Conservation (phyloP, 2,888 invertebrate species). For the Oscheius sp. region DNA sequence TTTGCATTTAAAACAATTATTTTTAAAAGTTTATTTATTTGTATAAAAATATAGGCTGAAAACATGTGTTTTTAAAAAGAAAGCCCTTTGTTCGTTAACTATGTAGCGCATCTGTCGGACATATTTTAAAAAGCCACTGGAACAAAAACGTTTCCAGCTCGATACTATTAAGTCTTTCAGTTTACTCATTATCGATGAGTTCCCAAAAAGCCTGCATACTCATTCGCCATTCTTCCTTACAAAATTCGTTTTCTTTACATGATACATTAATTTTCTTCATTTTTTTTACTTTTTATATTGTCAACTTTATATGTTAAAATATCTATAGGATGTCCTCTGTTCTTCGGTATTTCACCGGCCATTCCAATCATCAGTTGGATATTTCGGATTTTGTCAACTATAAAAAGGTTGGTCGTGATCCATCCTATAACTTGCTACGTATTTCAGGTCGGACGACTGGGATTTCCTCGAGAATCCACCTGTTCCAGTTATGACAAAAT, state of each 20-base stretch:
- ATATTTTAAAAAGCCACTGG: too few species aligned
- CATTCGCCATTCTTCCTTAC: too few species aligned
- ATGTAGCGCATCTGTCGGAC: too few species aligned
- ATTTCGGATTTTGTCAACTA: conserved; percentile 14
- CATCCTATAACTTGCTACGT: neutral
- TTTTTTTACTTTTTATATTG: neutral
- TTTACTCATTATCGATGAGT: too few species aligned
- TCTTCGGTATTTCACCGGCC: conserved; percentile 21
- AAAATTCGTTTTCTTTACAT: neutral
- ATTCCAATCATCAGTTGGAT: conserved; percentile 12
- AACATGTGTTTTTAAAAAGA: too few species aligned
- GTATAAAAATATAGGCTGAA: too few species aligned
- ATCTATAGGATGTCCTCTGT: conserved; percentile 14
- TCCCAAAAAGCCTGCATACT: too few species aligned
- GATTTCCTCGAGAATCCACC: conserved; percentile 14
- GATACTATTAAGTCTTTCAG: too few species aligned
- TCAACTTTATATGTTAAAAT: neutral
- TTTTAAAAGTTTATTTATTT: too few species aligned
- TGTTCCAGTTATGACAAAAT: conserved; percentile 18
- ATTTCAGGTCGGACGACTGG: conserved; percentile 13
- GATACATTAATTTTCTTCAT: neutral
- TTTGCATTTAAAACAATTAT: too few species aligned
- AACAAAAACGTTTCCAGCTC: too few species aligned
- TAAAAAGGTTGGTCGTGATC: conserved; percentile 2
- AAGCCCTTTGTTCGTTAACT: too few species aligned